Percentiles rank a stretch among this genome's conserved stretches.
These are phyloP conservation scores for Bubo scandiacus DNA, from an alignment of 2,113 vertebrate genomes.

Conservation along the genomic window DNA sequence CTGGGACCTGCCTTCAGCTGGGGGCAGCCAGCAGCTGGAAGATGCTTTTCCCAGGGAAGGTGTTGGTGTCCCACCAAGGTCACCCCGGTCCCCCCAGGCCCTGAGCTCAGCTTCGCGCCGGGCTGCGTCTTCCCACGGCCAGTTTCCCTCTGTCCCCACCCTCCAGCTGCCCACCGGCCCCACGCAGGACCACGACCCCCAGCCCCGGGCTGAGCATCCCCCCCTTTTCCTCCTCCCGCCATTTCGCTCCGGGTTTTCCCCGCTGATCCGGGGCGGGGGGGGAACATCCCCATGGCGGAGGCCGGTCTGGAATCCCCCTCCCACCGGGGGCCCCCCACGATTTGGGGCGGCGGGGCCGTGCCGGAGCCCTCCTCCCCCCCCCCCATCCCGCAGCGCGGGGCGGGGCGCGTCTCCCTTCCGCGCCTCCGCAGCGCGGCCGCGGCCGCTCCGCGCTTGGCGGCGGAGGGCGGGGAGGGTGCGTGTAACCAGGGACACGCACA, in stretches of 20 bases:
- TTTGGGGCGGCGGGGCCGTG: background rate
- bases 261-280: background rate
- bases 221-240: background rate
- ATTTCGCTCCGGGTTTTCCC: background rate
- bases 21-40: fast-evolving
- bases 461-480: constrained; percentile 65
- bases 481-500: constrained; percentile 78
- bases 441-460: background rate
- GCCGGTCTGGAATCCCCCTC: background rate
- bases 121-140: background rate
- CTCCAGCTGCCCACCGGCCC: background rate
- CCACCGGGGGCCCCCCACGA: too few relatives aligned
- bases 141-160: background rate
- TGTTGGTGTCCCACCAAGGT: background rate
- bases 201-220: background rate
- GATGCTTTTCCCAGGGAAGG: background rate
- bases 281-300: background rate
- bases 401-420: background rate
- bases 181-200: background rate
- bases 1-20: background rate
- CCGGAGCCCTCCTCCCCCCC: background rate
- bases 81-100: background rate
- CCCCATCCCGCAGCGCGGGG: background rate
- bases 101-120: background rate
- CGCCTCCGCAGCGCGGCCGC: background rate